Evolutionary conservation across 2,888 invertebrate species (phyloP), one percentile per base, ranked within the genome.

Genomic region (Stomorhina lunata): DNA sequence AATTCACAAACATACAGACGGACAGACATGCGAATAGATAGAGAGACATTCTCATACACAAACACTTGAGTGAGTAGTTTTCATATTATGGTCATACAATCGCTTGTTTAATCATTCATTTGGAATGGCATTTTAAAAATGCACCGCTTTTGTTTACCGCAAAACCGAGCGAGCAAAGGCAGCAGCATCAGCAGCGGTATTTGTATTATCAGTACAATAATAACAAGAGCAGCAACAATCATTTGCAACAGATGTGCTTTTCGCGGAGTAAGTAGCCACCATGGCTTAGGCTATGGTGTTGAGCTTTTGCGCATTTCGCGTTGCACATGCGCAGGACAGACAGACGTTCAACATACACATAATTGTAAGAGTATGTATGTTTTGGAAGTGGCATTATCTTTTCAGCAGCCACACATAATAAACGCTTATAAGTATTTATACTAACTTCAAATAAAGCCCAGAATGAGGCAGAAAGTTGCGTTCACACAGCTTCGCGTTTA

Each of bases 91-190:
- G 65, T 15, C 73, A 73, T 78, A 81, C 78, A 81, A 76, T 75
- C 69, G 79, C 79, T 82, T 79, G 82, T 82, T 82, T 79, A 82
- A 82, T 82, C 82, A 82, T 82, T 82, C 82, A 71, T 75, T 82
- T 79, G 82, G 82, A 82, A 82, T 82, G 82, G 82, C 79, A 82
- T 82, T 57, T 66, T 25, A 71, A 82, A 79, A 82, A 82, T 82
- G 69, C 66, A 82, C 75, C 79, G 82, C 82, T 82, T 82, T 82
- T 75, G 82, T 79, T 71, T 71, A 79, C 59, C 61, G 69, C 75
- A 55, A 43, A 32, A 69, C 78, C 69, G 78, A 63, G 72, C 27
- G 61, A 43, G 63, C 53, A 43, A 40, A 29, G 40, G 40, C 77
- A 53, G 68, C 59, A 34, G 27, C 27, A 15, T 1, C 32, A 20